Percentiles rank a stretch among this genome's conserved stretches.
Evolutionary conservation across 2,888 invertebrate genomes (phyloP).

Genomic region (Metacarcinus magister): DNA sequence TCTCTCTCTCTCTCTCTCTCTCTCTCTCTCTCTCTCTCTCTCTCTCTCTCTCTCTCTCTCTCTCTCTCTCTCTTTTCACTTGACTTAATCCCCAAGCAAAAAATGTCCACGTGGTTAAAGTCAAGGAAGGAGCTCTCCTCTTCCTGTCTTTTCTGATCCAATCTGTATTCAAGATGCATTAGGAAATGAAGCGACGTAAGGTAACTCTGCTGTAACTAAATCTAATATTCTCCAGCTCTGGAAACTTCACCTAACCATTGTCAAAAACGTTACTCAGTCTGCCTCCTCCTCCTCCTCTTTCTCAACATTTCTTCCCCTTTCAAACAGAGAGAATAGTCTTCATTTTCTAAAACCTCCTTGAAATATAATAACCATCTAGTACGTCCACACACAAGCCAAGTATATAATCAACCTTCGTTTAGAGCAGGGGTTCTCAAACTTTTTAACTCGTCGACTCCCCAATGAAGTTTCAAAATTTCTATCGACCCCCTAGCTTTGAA

Average conservation of each 20-base stretch:
- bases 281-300: neutral
- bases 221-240: constrained; percentile 30
- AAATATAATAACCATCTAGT: neutral
- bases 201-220: neutral
- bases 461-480: neutral
- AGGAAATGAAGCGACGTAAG: constrained; percentile 41
- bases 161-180: constrained; percentile 46
- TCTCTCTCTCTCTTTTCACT: neutral
- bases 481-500: too few species aligned
- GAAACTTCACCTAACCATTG: neutral
- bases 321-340: neutral
- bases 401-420: neutral
- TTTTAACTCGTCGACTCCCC: neutral
- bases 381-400: neutral
- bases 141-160: neutral
- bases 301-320: neutral
- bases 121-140: neutral
- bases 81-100: neutral
- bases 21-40: too few species aligned
- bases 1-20: neutral
- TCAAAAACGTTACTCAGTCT: neutral
- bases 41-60: neutral
- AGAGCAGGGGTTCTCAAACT: neutral
- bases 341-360: neutral
- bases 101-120: neutral